Percentiles rank a stretch among this genome's conserved stretches.
phyloP scores from a whole-genome alignment of 2,797 vertebrate genomes.

The Cossypha heuglini region DNA sequence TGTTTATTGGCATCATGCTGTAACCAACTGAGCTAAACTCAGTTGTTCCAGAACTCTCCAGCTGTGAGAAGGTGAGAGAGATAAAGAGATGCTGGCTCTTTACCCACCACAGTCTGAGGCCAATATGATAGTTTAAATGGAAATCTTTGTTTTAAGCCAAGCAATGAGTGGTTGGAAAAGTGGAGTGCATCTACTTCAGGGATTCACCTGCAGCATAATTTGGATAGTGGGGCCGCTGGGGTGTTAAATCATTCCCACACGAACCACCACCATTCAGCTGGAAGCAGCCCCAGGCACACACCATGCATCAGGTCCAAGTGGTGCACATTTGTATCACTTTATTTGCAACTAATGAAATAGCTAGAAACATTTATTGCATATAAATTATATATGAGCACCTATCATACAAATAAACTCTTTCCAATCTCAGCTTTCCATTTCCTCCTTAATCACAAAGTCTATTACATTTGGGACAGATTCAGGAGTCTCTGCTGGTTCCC shows the following conservation, averaged over 20 bases:
- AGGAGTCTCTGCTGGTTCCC: neutral
- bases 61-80: neutral
- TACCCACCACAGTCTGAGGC: neutral
- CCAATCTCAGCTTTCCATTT: slow-evolving; percentile 4
- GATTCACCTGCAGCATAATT: slow-evolving; percentile 35
- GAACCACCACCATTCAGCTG: neutral
- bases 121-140: neutral
- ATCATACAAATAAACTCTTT: slow-evolving; percentile 39
- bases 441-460: slow-evolving; percentile 7
- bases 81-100: neutral
- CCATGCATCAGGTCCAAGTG: slow-evolving; percentile 19
- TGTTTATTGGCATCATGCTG: neutral
- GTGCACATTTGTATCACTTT: slow-evolving; percentile 52
- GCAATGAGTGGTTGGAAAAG: slow-evolving; percentile 12
- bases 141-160: slow-evolving; percentile 29
- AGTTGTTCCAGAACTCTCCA: neutral
- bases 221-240: neutral
- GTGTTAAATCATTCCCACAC: slow-evolving; percentile 8
- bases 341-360: slow-evolving; percentile 63
- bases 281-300: slow-evolving; percentile 26
- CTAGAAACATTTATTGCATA: slow-evolving; percentile 35
- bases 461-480: neutral
- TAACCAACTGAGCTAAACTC: neutral
- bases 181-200: neutral
- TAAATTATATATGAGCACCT: slow-evolving; percentile 50